Evolutionary conservation across 2,113 vertebrate species (phyloP).

Genomic region (Melanerpes aurifrons): DNA sequence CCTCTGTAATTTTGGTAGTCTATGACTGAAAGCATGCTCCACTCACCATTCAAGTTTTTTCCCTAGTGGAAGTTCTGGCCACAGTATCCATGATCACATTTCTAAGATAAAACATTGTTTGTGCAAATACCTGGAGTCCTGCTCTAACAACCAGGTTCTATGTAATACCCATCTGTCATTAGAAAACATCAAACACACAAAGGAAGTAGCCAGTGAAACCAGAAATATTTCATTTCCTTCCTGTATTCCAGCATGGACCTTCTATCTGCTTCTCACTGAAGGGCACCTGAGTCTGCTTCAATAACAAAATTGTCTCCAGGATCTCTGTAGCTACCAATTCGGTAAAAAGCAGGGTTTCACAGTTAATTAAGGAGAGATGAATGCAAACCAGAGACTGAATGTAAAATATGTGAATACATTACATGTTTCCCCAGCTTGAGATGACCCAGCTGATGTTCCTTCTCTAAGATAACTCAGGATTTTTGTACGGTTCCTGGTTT

Average conservation of each 20-base stretch:
- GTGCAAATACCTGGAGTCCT: not conserved
- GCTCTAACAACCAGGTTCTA: not conserved
- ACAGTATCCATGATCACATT: not conserved
- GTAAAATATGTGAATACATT: not conserved
- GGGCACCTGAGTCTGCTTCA: not conserved
- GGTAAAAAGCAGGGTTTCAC: not conserved
- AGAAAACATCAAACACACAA: not conserved
- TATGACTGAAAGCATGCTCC: not conserved
- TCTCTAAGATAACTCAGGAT: too few relatives aligned
- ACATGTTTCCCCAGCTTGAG: too few relatives aligned
- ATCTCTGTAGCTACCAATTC: not conserved
- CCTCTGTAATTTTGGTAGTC: not conserved
- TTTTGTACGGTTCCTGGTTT: too few relatives aligned
- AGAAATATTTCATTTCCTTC: not conserved
- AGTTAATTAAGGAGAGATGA: not conserved
- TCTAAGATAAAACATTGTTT: not conserved
- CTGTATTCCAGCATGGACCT: not conserved
- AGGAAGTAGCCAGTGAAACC: not conserved
- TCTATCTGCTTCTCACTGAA: not conserved
- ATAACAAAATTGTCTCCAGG: not conserved
- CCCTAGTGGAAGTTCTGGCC: not conserved
- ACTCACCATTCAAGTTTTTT: not conserved
- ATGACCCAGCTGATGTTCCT: too few relatives aligned
- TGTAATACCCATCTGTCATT: not conserved
- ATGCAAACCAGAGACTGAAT: not conserved